Percentiles rank a stretch among this genome's conserved stretches.
Evolutionary conservation across 2,113 vertebrate genomes (phyloP).

Genomic region (Hystrix brachyura): DNA sequence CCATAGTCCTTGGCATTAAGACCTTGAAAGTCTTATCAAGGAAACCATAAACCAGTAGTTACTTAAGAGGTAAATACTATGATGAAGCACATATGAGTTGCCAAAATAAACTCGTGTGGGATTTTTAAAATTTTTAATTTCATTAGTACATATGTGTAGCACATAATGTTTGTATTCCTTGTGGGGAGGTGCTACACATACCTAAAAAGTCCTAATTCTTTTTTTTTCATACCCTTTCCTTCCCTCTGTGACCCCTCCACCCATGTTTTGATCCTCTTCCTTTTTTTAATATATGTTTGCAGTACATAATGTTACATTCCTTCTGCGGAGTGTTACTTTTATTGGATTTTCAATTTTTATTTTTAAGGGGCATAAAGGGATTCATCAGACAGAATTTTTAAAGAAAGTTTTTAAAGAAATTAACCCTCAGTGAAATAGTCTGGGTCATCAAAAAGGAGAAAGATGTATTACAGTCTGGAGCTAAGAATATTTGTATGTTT

Average conservation of each 20-base stretch:
- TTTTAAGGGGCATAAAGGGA: not conserved
- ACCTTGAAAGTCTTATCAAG: not conserved
- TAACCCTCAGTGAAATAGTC: not conserved
- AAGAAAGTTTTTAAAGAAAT: not conserved
- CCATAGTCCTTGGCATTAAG: not conserved
- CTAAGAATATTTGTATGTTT: not conserved
- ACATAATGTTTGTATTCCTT: not conserved
- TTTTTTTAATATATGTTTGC: not conserved
- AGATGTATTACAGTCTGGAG: not conserved
- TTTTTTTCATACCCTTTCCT: not conserved
- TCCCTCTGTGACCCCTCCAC: not conserved
- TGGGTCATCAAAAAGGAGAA: not conserved
- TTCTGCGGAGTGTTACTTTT: not conserved
- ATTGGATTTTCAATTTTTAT: not conserved
- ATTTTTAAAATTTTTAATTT: not conserved
- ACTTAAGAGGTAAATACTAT: not conserved
- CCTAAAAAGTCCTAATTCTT: not conserved
- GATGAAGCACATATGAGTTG: not conserved
- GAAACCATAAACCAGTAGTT: not conserved
- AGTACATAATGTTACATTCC: not conserved
- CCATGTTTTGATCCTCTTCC: not conserved
- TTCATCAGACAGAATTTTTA: not conserved
- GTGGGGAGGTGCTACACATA: not conserved
- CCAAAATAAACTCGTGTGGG: not conserved
- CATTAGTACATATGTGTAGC: not conserved